Percentiles rank a stretch among this genome's conserved stretches.
Conservation (phyloP, 2,113 vertebrate species). For the Puntigrus tetrazona region DNA sequence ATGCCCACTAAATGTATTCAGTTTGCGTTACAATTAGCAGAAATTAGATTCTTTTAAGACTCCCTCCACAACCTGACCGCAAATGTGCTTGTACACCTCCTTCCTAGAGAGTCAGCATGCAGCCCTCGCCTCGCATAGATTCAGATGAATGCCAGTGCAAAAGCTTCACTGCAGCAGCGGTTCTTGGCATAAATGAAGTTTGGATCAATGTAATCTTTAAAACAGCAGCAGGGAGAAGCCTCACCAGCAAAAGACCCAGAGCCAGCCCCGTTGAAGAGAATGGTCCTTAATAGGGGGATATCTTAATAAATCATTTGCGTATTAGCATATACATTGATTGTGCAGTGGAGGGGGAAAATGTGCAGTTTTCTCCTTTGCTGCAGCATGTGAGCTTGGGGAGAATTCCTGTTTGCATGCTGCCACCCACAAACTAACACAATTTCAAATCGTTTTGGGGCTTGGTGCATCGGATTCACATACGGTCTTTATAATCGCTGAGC, state of each 20-base stretch:
- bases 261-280: neutral
- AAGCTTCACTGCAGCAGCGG: constrained; percentile 23
- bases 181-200: constrained; percentile 27
- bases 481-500: constrained; percentile 17
- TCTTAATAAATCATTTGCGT: neutral
- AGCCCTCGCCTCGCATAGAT: neutral
- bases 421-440: constrained; percentile 11
- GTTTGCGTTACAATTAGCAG: neutral
- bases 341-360: neutral
- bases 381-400: neutral
- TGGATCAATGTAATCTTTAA: constrained; percentile 40
- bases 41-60: neutral
- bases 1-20: neutral
- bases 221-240: constrained; percentile 25
- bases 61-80: neutral
- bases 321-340: neutral
- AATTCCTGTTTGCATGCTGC: constrained; percentile 5
- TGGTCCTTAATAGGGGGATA: neutral
- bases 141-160: neutral
- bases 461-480: neutral
- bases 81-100: neutral
- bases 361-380: neutral
- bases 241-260: constrained; percentile 29
- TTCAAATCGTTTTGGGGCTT: neutral
- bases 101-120: neutral